These are phyloP conservation scores for Mylabris phalerata DNA, from an alignment of 1,140 invertebrate genomes.

Conservation along the genomic window DNA sequence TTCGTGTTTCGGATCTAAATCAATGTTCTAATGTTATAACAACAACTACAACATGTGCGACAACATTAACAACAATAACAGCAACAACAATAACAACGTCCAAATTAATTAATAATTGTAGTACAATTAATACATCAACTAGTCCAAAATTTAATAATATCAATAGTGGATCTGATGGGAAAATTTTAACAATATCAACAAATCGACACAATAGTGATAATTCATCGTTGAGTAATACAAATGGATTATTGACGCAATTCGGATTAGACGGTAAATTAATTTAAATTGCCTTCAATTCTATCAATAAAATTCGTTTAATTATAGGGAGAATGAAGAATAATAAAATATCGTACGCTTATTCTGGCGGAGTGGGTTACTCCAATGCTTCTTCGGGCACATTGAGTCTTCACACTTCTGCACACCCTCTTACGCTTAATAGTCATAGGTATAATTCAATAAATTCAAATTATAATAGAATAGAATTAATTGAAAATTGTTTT, in stretches of 20 bases:
- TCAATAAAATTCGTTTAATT: conserved; percentile 7
- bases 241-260: conserved; percentile 33
- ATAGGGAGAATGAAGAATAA: conserved; percentile 28
- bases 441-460: conserved; percentile 34
- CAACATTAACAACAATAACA: not conserved
- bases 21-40: not conserved
- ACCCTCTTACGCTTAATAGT: conserved; percentile 41
- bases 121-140: conserved; percentile 32
- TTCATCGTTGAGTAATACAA: conserved; percentile 24
- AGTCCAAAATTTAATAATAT: conserved; percentile 39
- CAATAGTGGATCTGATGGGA: conserved; percentile 19
- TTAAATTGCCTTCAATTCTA: not conserved
- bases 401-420: conserved; percentile 35
- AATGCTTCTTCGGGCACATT: conserved; percentile 29
- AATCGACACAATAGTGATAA: conserved; percentile 3
- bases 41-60: conserved; percentile 9
- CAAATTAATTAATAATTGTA: conserved; percentile 21
- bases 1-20: conserved; percentile 33
- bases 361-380: conserved; percentile 24
- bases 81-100: not conserved
- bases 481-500: conserved; percentile 14
- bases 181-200: conserved; percentile 1
- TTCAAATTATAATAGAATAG: not conserved
- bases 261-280: conserved; percentile 27
- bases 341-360: conserved; percentile 33